Conservation (phyloP, 2,113 vertebrate species). For the Crocuta crocuta region DNA sequence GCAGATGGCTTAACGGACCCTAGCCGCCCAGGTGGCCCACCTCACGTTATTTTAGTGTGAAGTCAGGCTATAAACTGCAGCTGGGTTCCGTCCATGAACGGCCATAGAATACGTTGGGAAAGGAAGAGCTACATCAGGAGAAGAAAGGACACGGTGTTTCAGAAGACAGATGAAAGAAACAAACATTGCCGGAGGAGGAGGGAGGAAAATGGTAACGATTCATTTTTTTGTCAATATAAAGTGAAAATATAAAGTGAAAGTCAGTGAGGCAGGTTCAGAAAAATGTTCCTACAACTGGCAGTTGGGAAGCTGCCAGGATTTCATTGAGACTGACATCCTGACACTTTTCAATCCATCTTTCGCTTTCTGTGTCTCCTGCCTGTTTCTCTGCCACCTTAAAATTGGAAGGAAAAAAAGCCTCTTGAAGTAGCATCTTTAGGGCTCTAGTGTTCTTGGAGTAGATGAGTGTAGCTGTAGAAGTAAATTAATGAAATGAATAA, state of each 20-base stretch:
- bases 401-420: neutral
- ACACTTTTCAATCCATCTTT: neutral
- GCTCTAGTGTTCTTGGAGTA: neutral
- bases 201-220: neutral
- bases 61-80: neutral
- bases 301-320: neutral
- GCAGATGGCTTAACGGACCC: no score
- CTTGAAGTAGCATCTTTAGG: no score
- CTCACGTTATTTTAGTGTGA: neutral
- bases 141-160: neutral
- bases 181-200: neutral
- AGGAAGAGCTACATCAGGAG: neutral
- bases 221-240: neutral
- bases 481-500: neutral
- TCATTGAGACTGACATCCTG: neutral
- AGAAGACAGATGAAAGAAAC: neutral
- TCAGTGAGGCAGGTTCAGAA: conserved; percentile 53
- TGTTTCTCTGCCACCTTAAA: neutral
- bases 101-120: neutral
- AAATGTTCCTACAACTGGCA: neutral
- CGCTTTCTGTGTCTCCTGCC: neutral
- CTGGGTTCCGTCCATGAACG: neutral
- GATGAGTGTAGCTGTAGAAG: neutral
- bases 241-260: neutral
- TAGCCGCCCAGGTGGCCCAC: no score